phyloP scores from a whole-genome alignment of 2,113 vertebrate genomes.

The Epinephelus lanceolatus region DNA sequence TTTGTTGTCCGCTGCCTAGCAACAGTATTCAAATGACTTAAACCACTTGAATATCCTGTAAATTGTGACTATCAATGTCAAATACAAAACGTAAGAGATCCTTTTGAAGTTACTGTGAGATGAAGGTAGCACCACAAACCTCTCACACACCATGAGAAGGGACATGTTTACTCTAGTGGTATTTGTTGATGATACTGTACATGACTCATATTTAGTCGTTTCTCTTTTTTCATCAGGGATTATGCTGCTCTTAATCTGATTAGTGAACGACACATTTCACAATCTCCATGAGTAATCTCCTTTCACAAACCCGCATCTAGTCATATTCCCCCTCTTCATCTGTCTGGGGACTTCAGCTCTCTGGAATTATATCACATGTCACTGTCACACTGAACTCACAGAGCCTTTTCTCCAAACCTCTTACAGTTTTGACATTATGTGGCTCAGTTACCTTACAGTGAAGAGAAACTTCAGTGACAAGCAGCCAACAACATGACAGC shows the following conservation, averaged over 20 bases:
- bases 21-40: conserved; percentile 1
- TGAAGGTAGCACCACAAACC: conserved; percentile 7
- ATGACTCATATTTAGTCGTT: conserved; percentile 26
- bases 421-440: conserved; percentile 33
- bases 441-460: conserved; percentile 34
- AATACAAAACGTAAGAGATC: neutral
- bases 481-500: conserved; percentile 56
- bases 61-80: conserved; percentile 3
- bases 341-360: conserved; percentile 53
- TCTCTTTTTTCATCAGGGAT: conserved; percentile 45
- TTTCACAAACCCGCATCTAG: conserved; percentile 54
- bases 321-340: conserved; percentile 46
- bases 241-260: conserved; percentile 74
- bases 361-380: conserved; percentile 59
- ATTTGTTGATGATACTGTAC: conserved; percentile 31
- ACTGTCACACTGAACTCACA: conserved; percentile 49
- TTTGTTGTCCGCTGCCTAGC: conserved; percentile 3
- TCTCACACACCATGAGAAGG: neutral
- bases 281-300: conserved; percentile 71
- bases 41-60: conserved; percentile 2
- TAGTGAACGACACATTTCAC: conserved; percentile 72
- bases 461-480: conserved; percentile 41
- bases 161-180: conserved; percentile 36
- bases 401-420: conserved; percentile 40
- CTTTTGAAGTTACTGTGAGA: conserved; percentile 3